Base-by-base conservation (phyloP, 2,888 invertebrate genomes). In the Heliconius ethilla region DNA sequence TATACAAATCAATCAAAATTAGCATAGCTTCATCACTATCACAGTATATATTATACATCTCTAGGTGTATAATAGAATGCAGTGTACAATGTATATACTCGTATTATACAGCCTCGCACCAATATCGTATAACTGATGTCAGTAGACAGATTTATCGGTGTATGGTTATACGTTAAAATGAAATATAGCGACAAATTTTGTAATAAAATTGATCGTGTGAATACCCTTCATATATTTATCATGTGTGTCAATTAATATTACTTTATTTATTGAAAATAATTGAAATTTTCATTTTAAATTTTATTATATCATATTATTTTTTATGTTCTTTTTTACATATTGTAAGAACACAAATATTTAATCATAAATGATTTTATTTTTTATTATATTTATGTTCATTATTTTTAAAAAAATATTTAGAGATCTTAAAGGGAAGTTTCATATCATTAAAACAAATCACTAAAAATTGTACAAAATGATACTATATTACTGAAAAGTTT, bases 191-290 rank as follows among this genome's bases (percentile, higher is more conserved):
- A 33, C 62, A 59, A 62, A n/a, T 62, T 76, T 67, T 72, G 45
- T 66, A 76, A 76, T 45, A 73, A 78, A 72, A 78, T 37, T 62
- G 69, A 72, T 76, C 18, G 86, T 70, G 37, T 70, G 10, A 72
- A 63, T 73, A 65, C 29, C 11, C 15, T 73, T 55, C 37, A 73
- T 65, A 37, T 77, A 70, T 77, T 77, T 59, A 55, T 51, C 33
- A 29, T 45, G 18, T 13, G 37, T 22, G n/a, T 27, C 62, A 37
- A 70, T 62, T 69, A n/a, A 22, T 59, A 22, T 5, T 40, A 40
- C 40, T 75, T 51, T 55, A 66, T 70, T 55, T 51, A 70, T 70
- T 51, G 51, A 51, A 72, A 33, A 55, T 33, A 15, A 59, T 33
- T 55, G 33, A 70, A 55, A 59, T 55, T 29, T 72, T 25, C 5